These are phyloP conservation scores for Pampus argenteus DNA, from an alignment of 2,797 vertebrate species.

Conservation along the genomic window DNA sequence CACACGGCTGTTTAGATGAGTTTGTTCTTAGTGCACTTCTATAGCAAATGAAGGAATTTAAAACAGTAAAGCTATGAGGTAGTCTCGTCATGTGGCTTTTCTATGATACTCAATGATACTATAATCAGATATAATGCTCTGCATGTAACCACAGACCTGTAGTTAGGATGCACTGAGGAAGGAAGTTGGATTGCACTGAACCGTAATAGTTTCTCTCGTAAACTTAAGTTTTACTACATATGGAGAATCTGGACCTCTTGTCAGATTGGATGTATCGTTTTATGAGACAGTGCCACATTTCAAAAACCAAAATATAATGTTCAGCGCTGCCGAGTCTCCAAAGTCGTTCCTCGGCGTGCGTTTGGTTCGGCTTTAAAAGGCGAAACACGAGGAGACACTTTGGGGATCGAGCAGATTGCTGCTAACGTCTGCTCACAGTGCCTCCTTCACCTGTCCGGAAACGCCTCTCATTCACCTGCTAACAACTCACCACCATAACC, in stretches of 20 bases:
- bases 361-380: neutral
- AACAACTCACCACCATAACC: neutral
- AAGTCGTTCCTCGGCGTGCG: slow-evolving; percentile 2
- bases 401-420: slow-evolving; percentile 10
- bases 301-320: slow-evolving; percentile 8
- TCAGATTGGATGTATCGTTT: slow-evolving; percentile 1
- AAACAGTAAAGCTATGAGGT: slow-evolving; percentile 11
- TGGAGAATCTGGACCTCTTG: slow-evolving; percentile 41
- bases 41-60: slow-evolving; percentile 48
- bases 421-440: slow-evolving; percentile 49
- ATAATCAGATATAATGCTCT: slow-evolving; percentile 29
- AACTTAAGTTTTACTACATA: slow-evolving; percentile 41
- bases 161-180: slow-evolving; percentile 28
- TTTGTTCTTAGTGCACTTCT: slow-evolving; percentile 28
- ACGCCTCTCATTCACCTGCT: slow-evolving; percentile 28
- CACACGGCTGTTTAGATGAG: slow-evolving; percentile 30
- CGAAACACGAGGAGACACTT: neutral
- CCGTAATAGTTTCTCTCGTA: slow-evolving; percentile 11
- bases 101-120: slow-evolving; percentile 35
- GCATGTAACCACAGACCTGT: slow-evolving; percentile 43
- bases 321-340: neutral
- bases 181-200: slow-evolving; percentile 70
- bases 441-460: slow-evolving; percentile 45
- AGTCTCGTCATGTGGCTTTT: slow-evolving; percentile 42
- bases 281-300: neutral